phyloP scores from a whole-genome alignment of 2,888 invertebrate genomes.

The Hartigia nigra region DNA sequence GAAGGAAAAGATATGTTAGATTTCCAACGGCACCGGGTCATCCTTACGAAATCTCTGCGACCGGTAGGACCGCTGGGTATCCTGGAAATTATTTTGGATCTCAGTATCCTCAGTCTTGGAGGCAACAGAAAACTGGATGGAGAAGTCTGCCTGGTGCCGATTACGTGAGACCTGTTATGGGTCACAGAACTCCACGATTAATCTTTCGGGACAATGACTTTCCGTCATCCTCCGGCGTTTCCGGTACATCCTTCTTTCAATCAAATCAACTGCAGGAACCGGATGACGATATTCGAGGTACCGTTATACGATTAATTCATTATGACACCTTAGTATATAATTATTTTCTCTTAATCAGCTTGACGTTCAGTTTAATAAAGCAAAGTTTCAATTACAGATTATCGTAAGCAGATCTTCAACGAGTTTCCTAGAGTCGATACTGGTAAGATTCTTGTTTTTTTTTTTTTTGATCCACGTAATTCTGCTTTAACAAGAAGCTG shows the following conservation, averaged over 20 bases:
- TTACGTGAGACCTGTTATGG: conserved; percentile 54
- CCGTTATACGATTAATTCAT: not conserved
- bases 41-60: conserved; percentile 3
- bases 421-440: conserved; percentile 62
- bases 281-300: conserved; percentile 61
- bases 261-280: conserved; percentile 60
- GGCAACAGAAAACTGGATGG: conserved; percentile 60
- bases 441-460: conserved; percentile 46
- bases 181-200: conserved; percentile 59
- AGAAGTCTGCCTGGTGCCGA: conserved; percentile 35
- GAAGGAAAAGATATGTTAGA: conserved; percentile 51
- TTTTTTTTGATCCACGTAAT: not conserved
- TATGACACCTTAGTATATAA: not conserved
- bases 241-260: conserved; percentile 55
- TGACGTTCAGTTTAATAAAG: not conserved
- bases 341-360: not conserved
- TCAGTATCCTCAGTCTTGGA: conserved; percentile 44
- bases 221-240: conserved; percentile 46
- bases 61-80: conserved; percentile 4
- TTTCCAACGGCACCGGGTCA: conserved; percentile 48
- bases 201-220: conserved; percentile 62
- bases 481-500: not conserved
- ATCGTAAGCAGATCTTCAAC: conserved; percentile 59
- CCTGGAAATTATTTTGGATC: conserved; percentile 11
- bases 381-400: conserved; percentile 51